Percentiles rank a stretch among this genome's conserved stretches.
Conservation (phyloP, 37 sponge, comb jelly and placozoan genomes). For the Petrosia ficiformis region DNA sequence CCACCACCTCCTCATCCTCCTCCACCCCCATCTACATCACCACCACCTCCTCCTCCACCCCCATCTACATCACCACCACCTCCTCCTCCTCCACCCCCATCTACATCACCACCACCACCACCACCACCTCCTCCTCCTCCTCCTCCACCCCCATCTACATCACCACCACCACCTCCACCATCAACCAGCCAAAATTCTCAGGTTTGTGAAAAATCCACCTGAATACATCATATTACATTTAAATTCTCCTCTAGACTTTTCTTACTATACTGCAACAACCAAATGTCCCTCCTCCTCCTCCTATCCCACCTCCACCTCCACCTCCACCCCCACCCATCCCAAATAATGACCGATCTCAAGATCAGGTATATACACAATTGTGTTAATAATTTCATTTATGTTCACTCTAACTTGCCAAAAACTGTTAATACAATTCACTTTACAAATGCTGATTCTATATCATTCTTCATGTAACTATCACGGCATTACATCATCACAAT, state of each 20-base stretch:
- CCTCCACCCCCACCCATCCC: neutral
- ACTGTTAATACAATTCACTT: too few relatives aligned
- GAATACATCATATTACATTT: too few relatives aligned
- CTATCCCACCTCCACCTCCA: conserved; percentile 1
- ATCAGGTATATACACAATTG: too few relatives aligned
- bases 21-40: neutral
- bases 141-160: neutral
- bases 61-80: conserved; percentile 1
- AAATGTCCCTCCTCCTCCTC: conserved; percentile 1
- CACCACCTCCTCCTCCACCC: conserved; percentile 2
- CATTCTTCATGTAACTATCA: too few relatives aligned
- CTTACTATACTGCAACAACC: neutral
- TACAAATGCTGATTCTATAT: too few relatives aligned
- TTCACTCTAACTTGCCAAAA: too few relatives aligned
- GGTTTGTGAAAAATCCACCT: too few relatives aligned
- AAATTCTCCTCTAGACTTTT: too few relatives aligned
- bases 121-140: conserved; percentile 6
- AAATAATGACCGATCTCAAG: too few relatives aligned
- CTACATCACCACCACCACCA: conserved; percentile 4
- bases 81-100: neutral
- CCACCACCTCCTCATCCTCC: conserved; percentile 3
- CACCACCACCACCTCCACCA: neutral
- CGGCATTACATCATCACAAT: too few relatives aligned
- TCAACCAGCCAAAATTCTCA: neutral
- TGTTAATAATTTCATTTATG: too few relatives aligned